Evolutionary conservation across 2,888 invertebrate genomes (phyloP).

Genomic region (Tuta absoluta): DNA sequence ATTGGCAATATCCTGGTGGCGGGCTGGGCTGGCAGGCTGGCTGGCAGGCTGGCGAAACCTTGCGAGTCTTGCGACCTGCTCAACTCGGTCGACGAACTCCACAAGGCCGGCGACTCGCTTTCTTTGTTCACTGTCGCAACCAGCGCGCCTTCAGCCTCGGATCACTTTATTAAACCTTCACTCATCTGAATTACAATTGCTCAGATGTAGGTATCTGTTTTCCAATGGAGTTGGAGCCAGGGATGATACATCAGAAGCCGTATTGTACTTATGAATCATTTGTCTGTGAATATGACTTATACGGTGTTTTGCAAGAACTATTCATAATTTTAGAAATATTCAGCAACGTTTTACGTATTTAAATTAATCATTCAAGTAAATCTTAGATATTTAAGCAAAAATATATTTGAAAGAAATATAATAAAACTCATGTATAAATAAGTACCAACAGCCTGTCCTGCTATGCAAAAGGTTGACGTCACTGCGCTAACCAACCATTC

Average conservation of each 20-base stretch:
- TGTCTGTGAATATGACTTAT: background rate
- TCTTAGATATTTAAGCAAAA: no score
- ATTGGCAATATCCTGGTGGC: constrained; percentile 62
- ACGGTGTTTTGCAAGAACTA: no score
- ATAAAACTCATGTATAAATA: no score
- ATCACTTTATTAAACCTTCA: constrained; percentile 73
- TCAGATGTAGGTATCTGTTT: constrained; percentile 32
- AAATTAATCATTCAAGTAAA: no score
- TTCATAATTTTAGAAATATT: no score
- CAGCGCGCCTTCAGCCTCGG: constrained; percentile 61
- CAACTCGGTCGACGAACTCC: constrained; percentile 79
- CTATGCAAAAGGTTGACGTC: background rate
- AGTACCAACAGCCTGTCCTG: background rate
- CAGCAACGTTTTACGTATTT: no score
- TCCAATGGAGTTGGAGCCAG: constrained; percentile 22
- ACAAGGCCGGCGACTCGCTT: constrained; percentile 75
- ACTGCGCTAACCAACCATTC: constrained; percentile 9
- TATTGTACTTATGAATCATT: background rate
- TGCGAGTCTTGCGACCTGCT: constrained; percentile 80
- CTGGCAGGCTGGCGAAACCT: constrained; percentile 81
- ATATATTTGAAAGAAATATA: no score
- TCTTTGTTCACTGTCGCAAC: constrained; percentile 73
- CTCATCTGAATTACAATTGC: constrained; percentile 66
- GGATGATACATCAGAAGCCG: background rate
- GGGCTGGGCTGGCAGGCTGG: constrained; percentile 49